Evolutionary conservation across 92 coral and sea anemone genomes (phyloP), one percentile per base, ranked within the genome.

Genomic region (Parazoanthus atlanticus): DNA sequence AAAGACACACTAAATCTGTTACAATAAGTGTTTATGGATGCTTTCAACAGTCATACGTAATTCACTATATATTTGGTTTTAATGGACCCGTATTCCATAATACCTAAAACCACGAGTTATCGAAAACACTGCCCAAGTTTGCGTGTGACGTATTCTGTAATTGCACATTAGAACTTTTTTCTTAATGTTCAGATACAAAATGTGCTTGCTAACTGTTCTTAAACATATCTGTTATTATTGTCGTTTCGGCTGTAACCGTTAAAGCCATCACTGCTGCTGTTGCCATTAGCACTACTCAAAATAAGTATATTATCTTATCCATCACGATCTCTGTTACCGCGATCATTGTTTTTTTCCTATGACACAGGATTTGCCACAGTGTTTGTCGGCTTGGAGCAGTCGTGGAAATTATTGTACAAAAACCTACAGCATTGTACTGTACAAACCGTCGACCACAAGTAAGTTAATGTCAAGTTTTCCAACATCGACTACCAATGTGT

Each of bases 401-500:
- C 99, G 1, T 97, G 98, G 99, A 95, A 91, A 80, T 70, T 97
- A 25, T 85, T 97, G 80, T 97, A 95, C 93, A 95, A 91, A 85
- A 97, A 95, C 85, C 96, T 97, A 17, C 98, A 96, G 66, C 92
- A 91, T 49, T 96, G 98, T 46, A 97, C 99, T 0, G 99, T 97
- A 12, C 81, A 93, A 34, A 97, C 99, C 30, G 93, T 97, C n/a
- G 99, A 97, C 90, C 97, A 97, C 92, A 97, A 97, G 99, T 97
- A 86, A 88, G 98, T 89, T 0, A 52, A 52, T 12, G 8, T 49
- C 56, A 49, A 36, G 38, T 36, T 2, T 36, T 36, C 38, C 2
- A 36, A 36, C 38, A 36, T 36, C 38, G 38, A 36, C 38, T 5
- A 36, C 3, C 38, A 36, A 36, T 36, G 38, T 36, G 38, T 36